Conservation (phyloP, 37 sponge, comb jelly and placozoan species). For the Ianthella basta region DNA sequence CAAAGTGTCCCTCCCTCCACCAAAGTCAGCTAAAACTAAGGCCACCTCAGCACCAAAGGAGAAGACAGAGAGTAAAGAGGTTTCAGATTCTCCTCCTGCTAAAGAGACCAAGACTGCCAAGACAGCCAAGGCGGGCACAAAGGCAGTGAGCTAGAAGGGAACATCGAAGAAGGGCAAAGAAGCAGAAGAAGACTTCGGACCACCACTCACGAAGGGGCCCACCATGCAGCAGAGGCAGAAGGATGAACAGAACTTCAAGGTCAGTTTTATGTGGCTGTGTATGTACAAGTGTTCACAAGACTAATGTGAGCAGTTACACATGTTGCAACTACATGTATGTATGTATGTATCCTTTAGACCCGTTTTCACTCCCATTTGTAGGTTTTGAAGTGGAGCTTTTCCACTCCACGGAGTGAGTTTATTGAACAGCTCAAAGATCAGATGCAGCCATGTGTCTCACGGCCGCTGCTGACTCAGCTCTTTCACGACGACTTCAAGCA, state of each 20-base stretch:
- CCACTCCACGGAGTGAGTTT: slow-evolving; percentile 81
- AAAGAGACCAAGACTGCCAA: neutral
- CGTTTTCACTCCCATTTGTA: too few relatives aligned
- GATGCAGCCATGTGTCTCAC: slow-evolving; percentile 74
- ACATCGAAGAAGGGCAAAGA: too few relatives aligned
- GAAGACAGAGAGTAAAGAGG: slow-evolving; percentile 23
- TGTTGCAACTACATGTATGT: neutral
- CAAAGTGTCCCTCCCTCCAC: slow-evolving; percentile 33
- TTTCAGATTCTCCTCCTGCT: neutral
- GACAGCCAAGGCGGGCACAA: too few relatives aligned
- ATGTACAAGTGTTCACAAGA: too few relatives aligned
- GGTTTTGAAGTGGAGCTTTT: slow-evolving; percentile 88
- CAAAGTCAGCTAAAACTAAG: neutral
- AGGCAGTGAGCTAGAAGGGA: too few relatives aligned
- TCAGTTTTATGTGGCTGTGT: too few relatives aligned
- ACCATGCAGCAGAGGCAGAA: slow-evolving; percentile 63
- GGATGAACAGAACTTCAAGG: slow-evolving; percentile 81
- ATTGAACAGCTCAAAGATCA: slow-evolving; percentile 90
- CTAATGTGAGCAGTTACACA: too few relatives aligned
- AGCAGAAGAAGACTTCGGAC: slow-evolving; percentile 23
- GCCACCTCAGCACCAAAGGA: too few relatives aligned
- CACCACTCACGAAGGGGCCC: slow-evolving; percentile 49
- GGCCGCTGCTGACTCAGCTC: slow-evolving; percentile 63
- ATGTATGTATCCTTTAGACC: neutral
- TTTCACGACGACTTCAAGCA: slow-evolving; percentile 92